Percentiles rank a stretch among this genome's conserved stretches.
Conservation (phyloP, 2,888 invertebrate species). For the Cerceris ruficornis region DNA sequence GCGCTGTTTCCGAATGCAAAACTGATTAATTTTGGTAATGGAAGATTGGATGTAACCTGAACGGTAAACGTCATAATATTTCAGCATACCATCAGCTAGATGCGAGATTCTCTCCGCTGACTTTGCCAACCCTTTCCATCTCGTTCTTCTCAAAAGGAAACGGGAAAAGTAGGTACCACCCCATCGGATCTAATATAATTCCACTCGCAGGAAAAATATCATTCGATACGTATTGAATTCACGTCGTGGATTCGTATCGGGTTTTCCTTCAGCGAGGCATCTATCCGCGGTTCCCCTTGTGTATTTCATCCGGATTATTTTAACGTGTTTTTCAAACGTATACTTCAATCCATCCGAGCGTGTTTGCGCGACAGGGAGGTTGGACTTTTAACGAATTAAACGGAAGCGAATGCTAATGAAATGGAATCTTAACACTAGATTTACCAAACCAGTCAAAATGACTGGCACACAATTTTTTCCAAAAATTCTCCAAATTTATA, state of each 20-base stretch:
- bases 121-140: not conserved
- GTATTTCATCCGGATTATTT: too few species aligned
- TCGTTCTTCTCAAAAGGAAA: not conserved
- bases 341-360: too few species aligned
- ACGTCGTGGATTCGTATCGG: constrained; percentile 1
- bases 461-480: too few species aligned
- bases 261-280: not conserved
- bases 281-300: not conserved
- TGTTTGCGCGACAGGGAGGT: not conserved
- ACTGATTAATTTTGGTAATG: constrained; percentile 56
- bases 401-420: too few species aligned
- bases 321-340: too few species aligned
- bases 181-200: not conserved
- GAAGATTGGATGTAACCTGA: constrained; percentile 44
- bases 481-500: too few species aligned
- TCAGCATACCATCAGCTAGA: constrained; percentile 27
- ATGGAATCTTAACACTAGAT: too few species aligned
- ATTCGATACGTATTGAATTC: not conserved
- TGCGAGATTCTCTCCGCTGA: not conserved
- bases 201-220: not conserved
- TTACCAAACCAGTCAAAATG: too few species aligned
- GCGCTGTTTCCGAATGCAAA: constrained; percentile 51
- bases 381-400: too few species aligned
- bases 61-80: constrained; percentile 44
- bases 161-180: not conserved